Base-by-base conservation (phyloP, 2,113 vertebrate species). In the Onychorhynchus coronatus region DNA sequence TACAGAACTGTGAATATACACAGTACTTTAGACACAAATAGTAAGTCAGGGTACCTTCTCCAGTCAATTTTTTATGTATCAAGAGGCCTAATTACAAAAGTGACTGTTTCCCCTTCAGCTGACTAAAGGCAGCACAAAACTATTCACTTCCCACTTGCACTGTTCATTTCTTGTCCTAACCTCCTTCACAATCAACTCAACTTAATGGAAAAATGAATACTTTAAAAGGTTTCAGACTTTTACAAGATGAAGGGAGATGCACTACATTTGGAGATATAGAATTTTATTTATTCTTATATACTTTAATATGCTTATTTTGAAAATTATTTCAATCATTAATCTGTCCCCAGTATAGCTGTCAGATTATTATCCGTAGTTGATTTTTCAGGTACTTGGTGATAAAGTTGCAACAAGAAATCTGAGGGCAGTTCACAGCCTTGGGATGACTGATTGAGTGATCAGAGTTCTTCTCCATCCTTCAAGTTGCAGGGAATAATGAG, bases 1-100 rank as follows among this genome's bases (percentile, higher is more conserved):
- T 95, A 81, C 33, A 42, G 79, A 59, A 93, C 37, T 59, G 73
- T 89, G 94, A 96, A 96, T 94, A 95, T 68, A n/a, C 49, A 55
- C 71, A 85, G 65, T 65, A 74, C 55, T 94, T 94, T 44, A 93
- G 56, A 90, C 22, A 92, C 56, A 95, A 91, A 85, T 50, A 76
- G 17, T 63, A 77, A 93, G 47, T 93, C 85, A 96, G 79, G 88
- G 93, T 80, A 92, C 83, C 65, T 93, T 91, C 91, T 93, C 7
- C 19, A 75, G 76, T 86, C 90, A 93, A 63, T 62, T 82, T 77
- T 81, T 88, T 61, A 61, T 65, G 37, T 83, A 61, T 74, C 1
- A 1, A 79, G 80, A 91, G 73, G 91, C 68, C 24, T 88, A 78
- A 63, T 88, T 93, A 74, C 20, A 56, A 53, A 94, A 95, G 55